phyloP scores from a whole-genome alignment of 1,140 invertebrate genomes.

The Cheumatopsyche charites region DNA sequence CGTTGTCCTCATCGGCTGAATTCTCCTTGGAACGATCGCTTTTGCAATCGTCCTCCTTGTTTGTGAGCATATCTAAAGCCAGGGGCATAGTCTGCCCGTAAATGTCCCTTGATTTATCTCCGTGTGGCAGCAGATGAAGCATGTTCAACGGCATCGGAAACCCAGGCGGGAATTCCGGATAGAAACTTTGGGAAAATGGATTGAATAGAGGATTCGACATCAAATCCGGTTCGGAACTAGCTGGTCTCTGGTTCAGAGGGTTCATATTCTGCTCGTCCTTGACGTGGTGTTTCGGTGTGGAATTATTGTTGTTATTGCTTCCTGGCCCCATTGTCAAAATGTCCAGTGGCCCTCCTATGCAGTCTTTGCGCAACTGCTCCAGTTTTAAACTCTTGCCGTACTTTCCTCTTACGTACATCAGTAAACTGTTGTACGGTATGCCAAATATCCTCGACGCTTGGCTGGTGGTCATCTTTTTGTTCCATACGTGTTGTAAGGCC shows the following conservation, averaged over 20 bases:
- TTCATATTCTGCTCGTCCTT: conserved; percentile 57
- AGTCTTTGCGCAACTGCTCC: conserved; percentile 85
- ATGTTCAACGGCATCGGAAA: conserved; percentile 84
- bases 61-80: conserved; percentile 59
- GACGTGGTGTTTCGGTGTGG: conserved; percentile 60
- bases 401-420: conserved; percentile 92
- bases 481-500: conserved; percentile 89
- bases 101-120: conserved; percentile 70
- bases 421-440: conserved; percentile 87
- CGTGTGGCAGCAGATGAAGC: conserved; percentile 79
- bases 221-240: conserved; percentile 67
- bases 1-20: conserved; percentile 66
- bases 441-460: conserved; percentile 88
- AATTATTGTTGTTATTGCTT: conserved; percentile 73
- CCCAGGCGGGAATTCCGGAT: conserved; percentile 77
- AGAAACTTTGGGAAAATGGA: conserved; percentile 75
- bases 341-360: conserved; percentile 77
- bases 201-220: conserved; percentile 70
- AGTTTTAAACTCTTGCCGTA: conserved; percentile 88
- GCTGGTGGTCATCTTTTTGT: conserved; percentile 93
- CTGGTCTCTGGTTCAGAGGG: conserved; percentile 61
- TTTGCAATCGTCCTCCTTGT: conserved; percentile 70
- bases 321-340: conserved; percentile 70
- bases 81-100: conserved; percentile 61
- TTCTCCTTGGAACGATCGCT: conserved; percentile 69